phyloP scores from a whole-genome alignment of 1,140 invertebrate genomes.

The Frieseomelitta varia region DNA sequence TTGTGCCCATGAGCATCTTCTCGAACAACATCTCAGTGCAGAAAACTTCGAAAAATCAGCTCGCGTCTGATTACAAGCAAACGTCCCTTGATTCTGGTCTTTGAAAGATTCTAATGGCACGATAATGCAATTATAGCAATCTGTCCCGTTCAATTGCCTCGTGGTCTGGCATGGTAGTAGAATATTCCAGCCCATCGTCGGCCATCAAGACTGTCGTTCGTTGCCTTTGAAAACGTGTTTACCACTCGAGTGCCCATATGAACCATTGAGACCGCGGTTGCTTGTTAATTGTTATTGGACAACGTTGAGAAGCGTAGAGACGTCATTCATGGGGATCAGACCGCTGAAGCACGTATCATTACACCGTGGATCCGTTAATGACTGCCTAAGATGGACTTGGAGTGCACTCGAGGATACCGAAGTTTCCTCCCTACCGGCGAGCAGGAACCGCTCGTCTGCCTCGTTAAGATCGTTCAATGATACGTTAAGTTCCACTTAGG shows the following conservation, averaged over 20 bases:
- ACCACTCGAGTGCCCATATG: conserved; percentile 8
- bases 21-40: neutral
- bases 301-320: neutral
- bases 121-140: neutral
- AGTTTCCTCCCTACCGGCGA: conserved; percentile 40
- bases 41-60: neutral
- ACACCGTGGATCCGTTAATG: conserved; percentile 55
- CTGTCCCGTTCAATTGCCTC: conserved; percentile 15
- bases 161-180: neutral
- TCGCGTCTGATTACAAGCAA: neutral
- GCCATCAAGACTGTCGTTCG: neutral
- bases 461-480: conserved; percentile 64
- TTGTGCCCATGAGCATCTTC: neutral
- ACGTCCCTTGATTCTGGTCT: too few relatives aligned
- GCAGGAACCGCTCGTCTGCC: conserved; percentile 46
- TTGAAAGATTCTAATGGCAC: neutral
- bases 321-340: conserved; percentile 36
- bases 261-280: neutral
- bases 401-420: conserved; percentile 55
- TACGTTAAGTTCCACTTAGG: conserved; percentile 59
- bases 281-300: conserved; percentile 41
- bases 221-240: conserved; percentile 27
- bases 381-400: conserved; percentile 59
- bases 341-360: conserved; percentile 41
- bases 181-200: conserved; percentile 1